Base-by-base conservation (phyloP, 2,888 invertebrate genomes). In the Cryptops parisi region DNA sequence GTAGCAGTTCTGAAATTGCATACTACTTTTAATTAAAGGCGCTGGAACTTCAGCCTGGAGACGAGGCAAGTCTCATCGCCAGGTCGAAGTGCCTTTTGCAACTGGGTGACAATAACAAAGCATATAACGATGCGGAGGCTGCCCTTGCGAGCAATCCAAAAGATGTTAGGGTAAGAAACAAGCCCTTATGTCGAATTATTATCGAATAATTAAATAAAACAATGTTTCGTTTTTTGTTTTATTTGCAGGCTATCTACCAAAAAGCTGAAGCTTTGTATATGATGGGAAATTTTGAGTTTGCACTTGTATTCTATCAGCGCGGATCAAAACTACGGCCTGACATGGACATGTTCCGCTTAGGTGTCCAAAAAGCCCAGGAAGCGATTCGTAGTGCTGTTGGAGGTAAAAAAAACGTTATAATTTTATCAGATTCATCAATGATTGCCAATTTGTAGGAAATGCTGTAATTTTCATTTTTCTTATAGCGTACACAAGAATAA, bases 211-310 rank as follows among this genome's bases (percentile, higher is more conserved):
- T 47, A 25, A n/a, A 15, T 24, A 1, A 17, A 2, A 23, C n/a
- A 24, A 5, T 25, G 25, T 24, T 47, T 47, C 6, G 33, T 33
- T 47, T 47, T 47, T 47, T 26, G 12, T 47, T 21, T 50, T 55
- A 54, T 22, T 55, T 43, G 53, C 60, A 66, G 74, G 85, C 81
- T 3, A 76, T 90, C 56, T 85, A 83, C 63, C 87, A 88, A 65
- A 94, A 93, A 70, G 93, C 91, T 0, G 93, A 94, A 69, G 82
- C 89, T 0, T 72, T 93, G 39, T 94, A 91, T 70, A 85, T 85
- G 67, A 77, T 90, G 48, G 90, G 90, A 0, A 86, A 91, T 65
- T 94, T 93, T 66, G 94, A 94, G 67, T 80, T 88, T 68, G 89
- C 91, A 61, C 76, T 94, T 24, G 87, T 94, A 65, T 89, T 82